phyloP scores from a whole-genome alignment of 1,140 invertebrate genomes.

The Drosophila azteca region DNA sequence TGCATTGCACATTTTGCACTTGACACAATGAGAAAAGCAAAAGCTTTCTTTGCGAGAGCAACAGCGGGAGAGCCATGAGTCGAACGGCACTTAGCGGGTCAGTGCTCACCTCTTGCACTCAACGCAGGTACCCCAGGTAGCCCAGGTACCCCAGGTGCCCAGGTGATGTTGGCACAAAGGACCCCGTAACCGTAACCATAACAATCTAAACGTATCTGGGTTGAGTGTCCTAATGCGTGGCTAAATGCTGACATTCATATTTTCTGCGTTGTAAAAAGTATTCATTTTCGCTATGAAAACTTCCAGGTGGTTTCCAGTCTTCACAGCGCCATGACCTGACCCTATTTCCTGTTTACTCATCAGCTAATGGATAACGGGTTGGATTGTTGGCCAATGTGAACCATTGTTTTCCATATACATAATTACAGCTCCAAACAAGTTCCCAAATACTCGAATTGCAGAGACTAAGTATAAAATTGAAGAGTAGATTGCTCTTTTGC shows the following conservation, averaged over 20 bases:
- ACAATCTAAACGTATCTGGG: conserved; percentile 56
- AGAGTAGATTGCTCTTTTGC: too few species aligned
- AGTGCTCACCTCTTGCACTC: conserved; percentile 20
- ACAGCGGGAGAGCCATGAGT: conserved; percentile 24
- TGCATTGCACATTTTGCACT: conserved; percentile 78
- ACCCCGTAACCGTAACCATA: conserved; percentile 17
- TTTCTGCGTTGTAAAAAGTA: conserved; percentile 34
- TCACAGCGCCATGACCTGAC: conserved; percentile 4
- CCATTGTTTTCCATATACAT: too few species aligned
- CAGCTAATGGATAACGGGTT: background rate
- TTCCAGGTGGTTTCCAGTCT: background rate
- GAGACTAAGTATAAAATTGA: too few species aligned
- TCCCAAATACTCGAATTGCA: too few species aligned
- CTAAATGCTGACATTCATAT: conserved; percentile 69
- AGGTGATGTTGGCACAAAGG: conserved; percentile 60
- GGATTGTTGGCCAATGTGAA: too few species aligned
- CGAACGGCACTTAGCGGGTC: conserved; percentile 72
- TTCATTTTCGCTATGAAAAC: conserved; percentile 28
- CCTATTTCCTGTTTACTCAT: background rate
- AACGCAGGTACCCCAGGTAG: background rate
- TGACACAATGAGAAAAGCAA: conserved; percentile 58
- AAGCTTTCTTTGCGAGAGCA: background rate
- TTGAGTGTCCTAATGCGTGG: conserved; percentile 71
- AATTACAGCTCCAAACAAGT: too few species aligned
- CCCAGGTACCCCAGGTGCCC: too few species aligned